Evolutionary conservation across 1,140 invertebrate genomes (phyloP).

Genomic region (Drosophila ogumai): DNA sequence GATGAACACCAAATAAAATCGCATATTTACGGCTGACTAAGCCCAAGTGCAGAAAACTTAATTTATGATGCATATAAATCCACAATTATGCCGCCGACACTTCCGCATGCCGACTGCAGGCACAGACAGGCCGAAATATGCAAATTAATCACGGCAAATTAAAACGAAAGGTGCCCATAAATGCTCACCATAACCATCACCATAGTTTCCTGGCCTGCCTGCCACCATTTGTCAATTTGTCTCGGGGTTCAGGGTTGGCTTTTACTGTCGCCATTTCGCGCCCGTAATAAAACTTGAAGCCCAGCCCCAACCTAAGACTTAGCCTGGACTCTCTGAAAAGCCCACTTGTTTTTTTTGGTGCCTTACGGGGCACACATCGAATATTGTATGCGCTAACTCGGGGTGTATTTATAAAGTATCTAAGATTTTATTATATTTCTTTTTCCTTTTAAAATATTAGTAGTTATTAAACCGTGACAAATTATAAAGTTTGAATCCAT

Average conservation of each 20-base stretch:
- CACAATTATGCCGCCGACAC: conserved; percentile 56
- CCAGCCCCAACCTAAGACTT: conserved; percentile 6
- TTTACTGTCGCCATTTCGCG: conserved; percentile 57
- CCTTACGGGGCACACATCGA: background rate
- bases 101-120: conserved; percentile 61
- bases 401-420: too few relatives aligned
- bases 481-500: background rate
- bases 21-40: conserved; percentile 64
- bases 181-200: conserved; percentile 30
- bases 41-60: conserved; percentile 61
- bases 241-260: conserved; percentile 31
- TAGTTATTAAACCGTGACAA: background rate
- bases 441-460: background rate
- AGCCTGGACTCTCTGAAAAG: background rate
- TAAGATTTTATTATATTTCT: background rate
- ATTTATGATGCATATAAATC: conserved; percentile 77
- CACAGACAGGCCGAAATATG: conserved; percentile 37
- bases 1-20: conserved; percentile 78
- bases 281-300: conserved; percentile 44
- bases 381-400: background rate
- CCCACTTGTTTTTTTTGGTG: background rate
- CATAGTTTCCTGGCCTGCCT: conserved; percentile 1
- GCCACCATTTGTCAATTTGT: conserved; percentile 70
- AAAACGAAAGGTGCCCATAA: conserved; percentile 53
- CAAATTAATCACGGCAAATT: conserved; percentile 73